A percentile compares a stretch with the other conserved stretches of the same genome.
These are phyloP conservation scores for Prostheceraeus crozeri DNA, from an alignment of 2,888 invertebrate genomes.

Conservation along the genomic window DNA sequence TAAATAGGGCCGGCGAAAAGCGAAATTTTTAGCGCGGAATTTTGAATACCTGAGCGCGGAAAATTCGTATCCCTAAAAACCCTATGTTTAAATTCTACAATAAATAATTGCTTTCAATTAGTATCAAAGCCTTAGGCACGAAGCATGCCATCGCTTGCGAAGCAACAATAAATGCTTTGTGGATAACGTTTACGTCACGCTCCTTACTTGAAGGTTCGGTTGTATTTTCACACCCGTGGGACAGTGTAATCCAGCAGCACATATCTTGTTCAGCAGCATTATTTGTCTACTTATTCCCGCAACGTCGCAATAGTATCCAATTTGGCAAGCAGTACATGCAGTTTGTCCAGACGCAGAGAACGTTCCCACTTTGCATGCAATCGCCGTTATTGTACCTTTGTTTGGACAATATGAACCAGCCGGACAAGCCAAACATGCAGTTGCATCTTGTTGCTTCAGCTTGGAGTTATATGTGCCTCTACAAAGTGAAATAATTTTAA, in stretches of 20 bases:
- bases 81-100: too few species aligned
- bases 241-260: slow-evolving; percentile 3
- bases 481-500: too few species aligned
- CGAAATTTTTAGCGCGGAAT: too few species aligned
- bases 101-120: too few species aligned
- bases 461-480: slow-evolving; percentile 47
- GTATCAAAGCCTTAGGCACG: too few species aligned
- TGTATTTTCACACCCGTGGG: slow-evolving; percentile 43
- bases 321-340: slow-evolving; percentile 46
- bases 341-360: slow-evolving; percentile 48
- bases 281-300: slow-evolving; percentile 48
- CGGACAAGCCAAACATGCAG: slow-evolving; percentile 46
- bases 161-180: too few species aligned
- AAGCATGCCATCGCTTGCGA: too few species aligned
- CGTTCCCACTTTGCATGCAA: slow-evolving; percentile 50
- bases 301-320: slow-evolving; percentile 48
- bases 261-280: slow-evolving; percentile 40
- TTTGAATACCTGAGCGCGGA: too few species aligned
- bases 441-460: slow-evolving; percentile 44
- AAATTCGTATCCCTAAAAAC: too few species aligned
- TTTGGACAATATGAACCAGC: slow-evolving; percentile 52
- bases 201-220: slow-evolving; percentile 44
- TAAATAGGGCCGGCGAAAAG: too few species aligned
- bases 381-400: slow-evolving; percentile 45
- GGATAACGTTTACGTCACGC: too few species aligned